These are phyloP conservation scores for Oreochromis spilurus DNA, from an alignment of 2,113 vertebrate genomes.

Conservation along the genomic window DNA sequence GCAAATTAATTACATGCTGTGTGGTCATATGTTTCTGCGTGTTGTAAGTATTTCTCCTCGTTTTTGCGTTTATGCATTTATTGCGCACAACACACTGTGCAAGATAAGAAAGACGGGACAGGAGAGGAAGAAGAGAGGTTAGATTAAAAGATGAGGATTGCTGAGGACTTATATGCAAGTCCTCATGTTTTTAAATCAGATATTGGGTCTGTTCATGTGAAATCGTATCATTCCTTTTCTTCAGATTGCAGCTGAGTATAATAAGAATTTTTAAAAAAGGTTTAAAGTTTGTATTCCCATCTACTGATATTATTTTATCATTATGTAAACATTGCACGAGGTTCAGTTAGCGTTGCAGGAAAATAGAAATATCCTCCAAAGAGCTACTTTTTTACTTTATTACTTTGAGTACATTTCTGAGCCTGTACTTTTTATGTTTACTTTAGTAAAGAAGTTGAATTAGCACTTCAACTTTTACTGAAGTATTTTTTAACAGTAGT, in stretches of 20 bases:
- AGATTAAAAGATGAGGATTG: not conserved
- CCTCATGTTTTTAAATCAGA: not conserved
- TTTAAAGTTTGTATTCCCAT: not conserved
- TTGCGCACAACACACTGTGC: not conserved
- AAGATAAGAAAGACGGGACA: not conserved
- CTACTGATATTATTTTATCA: not conserved
- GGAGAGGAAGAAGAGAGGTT: not conserved
- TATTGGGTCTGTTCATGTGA: not conserved
- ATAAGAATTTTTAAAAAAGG: accelerated
- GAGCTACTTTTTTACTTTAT: not conserved
- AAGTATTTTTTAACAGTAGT: not conserved
- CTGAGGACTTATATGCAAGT: not conserved
- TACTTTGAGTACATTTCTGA: not conserved
- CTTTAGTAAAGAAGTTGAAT: not conserved
- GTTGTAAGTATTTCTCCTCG: not conserved
- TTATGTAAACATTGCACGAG: not conserved
- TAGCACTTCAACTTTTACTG: not conserved
- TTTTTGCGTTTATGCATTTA: not conserved
- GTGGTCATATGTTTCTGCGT: not conserved
- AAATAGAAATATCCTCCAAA: not conserved
- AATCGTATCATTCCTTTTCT: not conserved
- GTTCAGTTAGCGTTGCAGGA: not conserved
- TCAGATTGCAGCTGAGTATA: not conserved
- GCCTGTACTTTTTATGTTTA: not conserved
- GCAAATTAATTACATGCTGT: not conserved